These are phyloP conservation scores for Mythimna impura DNA, from an alignment of 2,888 invertebrate species.

Conservation along the genomic window DNA sequence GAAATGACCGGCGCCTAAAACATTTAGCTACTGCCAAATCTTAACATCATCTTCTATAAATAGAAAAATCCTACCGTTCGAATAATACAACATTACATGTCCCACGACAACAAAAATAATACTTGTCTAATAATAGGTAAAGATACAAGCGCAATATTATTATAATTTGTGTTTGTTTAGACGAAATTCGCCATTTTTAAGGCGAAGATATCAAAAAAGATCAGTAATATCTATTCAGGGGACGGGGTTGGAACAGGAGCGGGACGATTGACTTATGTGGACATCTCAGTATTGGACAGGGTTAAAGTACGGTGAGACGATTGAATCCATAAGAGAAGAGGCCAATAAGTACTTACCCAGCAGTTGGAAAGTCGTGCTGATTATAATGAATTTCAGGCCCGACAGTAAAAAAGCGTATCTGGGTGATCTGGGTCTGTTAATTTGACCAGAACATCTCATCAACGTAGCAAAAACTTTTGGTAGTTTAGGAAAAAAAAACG, in stretches of 20 bases:
- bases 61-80: constrained; percentile 58
- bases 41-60: constrained; percentile 69
- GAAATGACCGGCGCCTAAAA: constrained; percentile 44
- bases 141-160: neutral
- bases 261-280: no score
- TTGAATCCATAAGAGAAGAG: neutral
- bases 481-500: neutral
- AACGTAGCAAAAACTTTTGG: neutral
- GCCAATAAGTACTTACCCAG: neutral
- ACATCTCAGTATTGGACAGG: neutral
- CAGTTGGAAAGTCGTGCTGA: neutral
- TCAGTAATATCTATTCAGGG: neutral
- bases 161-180: neutral
- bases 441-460: neutral
- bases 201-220: neutral
- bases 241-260: no score
- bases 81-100: constrained; percentile 56
- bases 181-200: neutral
- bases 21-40: constrained; percentile 64
- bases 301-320: neutral
- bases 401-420: neutral
- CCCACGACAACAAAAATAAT: constrained; percentile 45
- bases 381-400: neutral
- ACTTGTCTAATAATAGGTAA: neutral
- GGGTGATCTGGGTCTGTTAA: neutral